Evolutionary conservation across 2,113 vertebrate genomes (phyloP).

Genomic region (Recurvirostra avosetta): DNA sequence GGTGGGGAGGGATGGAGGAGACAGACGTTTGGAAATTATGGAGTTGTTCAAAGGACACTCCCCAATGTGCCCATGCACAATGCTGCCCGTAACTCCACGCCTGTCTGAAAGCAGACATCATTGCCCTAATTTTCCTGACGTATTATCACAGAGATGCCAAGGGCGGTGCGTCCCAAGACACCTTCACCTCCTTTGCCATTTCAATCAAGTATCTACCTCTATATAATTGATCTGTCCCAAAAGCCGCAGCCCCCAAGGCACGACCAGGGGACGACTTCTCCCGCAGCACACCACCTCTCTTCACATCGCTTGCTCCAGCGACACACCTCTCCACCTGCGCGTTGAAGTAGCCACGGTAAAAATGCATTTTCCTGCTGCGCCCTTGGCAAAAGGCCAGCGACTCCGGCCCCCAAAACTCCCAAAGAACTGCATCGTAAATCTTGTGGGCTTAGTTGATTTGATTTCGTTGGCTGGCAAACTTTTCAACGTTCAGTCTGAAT

Average conservation of each 20-base stretch:
- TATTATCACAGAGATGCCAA: neutral
- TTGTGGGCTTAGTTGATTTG: neutral
- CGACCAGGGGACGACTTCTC: neutral
- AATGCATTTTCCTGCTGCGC: neutral
- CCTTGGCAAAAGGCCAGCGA: constrained; percentile 12
- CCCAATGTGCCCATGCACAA: fast-evolving
- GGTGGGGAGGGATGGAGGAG: neutral
- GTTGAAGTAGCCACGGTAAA: neutral
- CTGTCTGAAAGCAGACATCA: neutral
- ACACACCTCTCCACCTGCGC: constrained; percentile 8
- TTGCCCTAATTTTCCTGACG: neutral
- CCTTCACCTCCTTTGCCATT: neutral
- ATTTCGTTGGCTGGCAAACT: neutral
- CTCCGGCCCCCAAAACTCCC: neutral
- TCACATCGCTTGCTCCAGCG: neutral
- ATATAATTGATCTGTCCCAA: fast-evolving
- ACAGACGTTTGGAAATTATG: neutral
- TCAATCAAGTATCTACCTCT: neutral
- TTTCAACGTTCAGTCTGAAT: neutral
- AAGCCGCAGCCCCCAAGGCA: neutral
- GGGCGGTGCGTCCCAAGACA: fast-evolving
- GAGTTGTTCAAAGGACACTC: neutral
- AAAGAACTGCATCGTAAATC: neutral
- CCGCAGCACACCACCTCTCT: neutral
- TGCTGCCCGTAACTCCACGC: fast-evolving